Percentiles rank a stretch among this genome's conserved stretches.
Evolutionary conservation across 2,797 vertebrate species (phyloP).

Genomic region (Mormyrus hasselquistii): DNA sequence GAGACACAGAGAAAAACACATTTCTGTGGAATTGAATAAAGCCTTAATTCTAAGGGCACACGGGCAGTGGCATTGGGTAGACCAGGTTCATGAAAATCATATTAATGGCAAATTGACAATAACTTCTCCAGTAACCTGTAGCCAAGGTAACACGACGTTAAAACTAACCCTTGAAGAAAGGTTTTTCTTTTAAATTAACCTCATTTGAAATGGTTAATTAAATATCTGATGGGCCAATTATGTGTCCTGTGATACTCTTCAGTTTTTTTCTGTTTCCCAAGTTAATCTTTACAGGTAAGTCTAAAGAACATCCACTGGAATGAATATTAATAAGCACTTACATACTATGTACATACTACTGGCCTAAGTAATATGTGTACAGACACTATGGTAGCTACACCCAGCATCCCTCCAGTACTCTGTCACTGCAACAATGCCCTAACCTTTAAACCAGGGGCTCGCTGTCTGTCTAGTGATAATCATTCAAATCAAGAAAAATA

Average conservation of each 20-base stretch:
- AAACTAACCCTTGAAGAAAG: constrained; percentile 9
- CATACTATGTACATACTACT: background rate
- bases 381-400: background rate
- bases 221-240: constrained; percentile 19
- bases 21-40: constrained; percentile 45
- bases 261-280: background rate
- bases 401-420: background rate
- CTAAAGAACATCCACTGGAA: background rate
- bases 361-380: background rate
- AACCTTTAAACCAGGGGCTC: background rate
- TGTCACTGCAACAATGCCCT: background rate
- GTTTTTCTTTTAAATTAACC: constrained; percentile 3
- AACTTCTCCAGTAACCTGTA: constrained; percentile 13
- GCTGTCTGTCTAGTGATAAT: background rate
- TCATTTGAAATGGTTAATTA: constrained; percentile 18
- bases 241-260: background rate
- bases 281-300: background rate
- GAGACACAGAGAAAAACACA: constrained; percentile 28
- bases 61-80: background rate
- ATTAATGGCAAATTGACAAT: constrained; percentile 17
- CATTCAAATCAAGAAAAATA: background rate
- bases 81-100: constrained; percentile 12
- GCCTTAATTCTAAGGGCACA: background rate
- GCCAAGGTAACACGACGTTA: background rate
- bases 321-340: background rate